Evolutionary conservation across 2,797 vertebrate genomes (phyloP).

Genomic region (Premnoplex brunnescens): DNA sequence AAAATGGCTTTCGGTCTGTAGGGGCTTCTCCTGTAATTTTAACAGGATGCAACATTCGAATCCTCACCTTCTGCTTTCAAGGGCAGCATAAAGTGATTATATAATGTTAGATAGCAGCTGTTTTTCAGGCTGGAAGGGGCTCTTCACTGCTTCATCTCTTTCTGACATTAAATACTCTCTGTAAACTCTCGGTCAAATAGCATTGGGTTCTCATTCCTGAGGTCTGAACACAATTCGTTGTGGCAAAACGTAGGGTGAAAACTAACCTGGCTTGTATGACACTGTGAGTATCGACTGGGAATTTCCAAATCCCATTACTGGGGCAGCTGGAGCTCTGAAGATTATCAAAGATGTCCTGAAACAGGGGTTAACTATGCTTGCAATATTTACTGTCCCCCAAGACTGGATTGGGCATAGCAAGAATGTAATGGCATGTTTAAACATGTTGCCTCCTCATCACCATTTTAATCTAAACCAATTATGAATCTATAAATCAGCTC

Average conservation of each 20-base stretch:
- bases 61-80: background rate
- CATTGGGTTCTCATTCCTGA: background rate
- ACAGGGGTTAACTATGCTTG: background rate
- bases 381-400: background rate
- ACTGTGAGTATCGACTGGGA: background rate
- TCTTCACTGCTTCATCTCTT: background rate
- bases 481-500: conserved; percentile 43
- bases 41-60: background rate
- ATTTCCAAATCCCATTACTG: conserved; percentile 13
- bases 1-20: background rate
- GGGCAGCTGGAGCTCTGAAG: background rate
- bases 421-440: background rate
- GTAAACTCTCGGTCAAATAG: background rate
- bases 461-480: background rate
- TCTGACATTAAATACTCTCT: conserved; percentile 16
- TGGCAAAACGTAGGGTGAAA: conserved; percentile 8
- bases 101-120: background rate
- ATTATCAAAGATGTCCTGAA: background rate
- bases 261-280: background rate
- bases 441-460: background rate
- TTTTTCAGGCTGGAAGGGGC: background rate
- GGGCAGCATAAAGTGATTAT: background rate
- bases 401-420: background rate
- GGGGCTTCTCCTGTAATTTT: conserved; percentile 39
- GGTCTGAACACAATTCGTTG: background rate